Evolutionary conservation across 2,888 invertebrate genomes (phyloP), one percentile per base, ranked within the genome.

Genomic region (Neria commutata): DNA sequence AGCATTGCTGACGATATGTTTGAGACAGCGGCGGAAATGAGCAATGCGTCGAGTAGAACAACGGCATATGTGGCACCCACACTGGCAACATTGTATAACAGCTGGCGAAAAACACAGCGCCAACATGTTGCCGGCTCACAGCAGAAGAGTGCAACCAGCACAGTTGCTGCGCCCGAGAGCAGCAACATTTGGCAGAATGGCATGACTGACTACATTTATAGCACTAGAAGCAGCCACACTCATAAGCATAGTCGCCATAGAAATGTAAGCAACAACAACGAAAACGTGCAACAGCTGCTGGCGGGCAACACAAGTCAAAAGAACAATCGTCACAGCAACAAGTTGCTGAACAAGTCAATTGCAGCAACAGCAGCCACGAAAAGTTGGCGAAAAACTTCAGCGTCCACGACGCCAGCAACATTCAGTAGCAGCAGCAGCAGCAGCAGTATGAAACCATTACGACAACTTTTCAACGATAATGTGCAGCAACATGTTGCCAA

Each of bases 121-220:
- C 33, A 33, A 49, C 49, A 29, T 3, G n/a, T 24, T n/a, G 25
- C 49, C 29, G 42, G 45, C 11, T 40, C 37, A 8, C 4, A 37
- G n/a, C 37, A 42, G 50, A n/a, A 14, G 19, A n/a, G 24, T 16
- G 17, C 52, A 34, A 19, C 53, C 19, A 11, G 54, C n/a, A 40
- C 50, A 40, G 16, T 26, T 16, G 24, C 51, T 4, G 54, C 37
- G 21, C 14, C 34, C 5, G 21, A 6, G 2, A 58, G 54, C 42
- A 63, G 58, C 45, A 64, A 60, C 34, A 56, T 54, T 54, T 57
- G 47, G 54, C 58, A 56, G 48, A 62, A 51, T 33, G 59, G 48
- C 67, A 66, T 65, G 68, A 69, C 70, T 67, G 70, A 71, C 64
- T 68, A 66, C 60, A 62, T 63, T 60, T 62, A 65, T 64, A 68